phyloP scores from a whole-genome alignment of 2,888 invertebrate genomes.

The Lampropteryx suffumata region DNA sequence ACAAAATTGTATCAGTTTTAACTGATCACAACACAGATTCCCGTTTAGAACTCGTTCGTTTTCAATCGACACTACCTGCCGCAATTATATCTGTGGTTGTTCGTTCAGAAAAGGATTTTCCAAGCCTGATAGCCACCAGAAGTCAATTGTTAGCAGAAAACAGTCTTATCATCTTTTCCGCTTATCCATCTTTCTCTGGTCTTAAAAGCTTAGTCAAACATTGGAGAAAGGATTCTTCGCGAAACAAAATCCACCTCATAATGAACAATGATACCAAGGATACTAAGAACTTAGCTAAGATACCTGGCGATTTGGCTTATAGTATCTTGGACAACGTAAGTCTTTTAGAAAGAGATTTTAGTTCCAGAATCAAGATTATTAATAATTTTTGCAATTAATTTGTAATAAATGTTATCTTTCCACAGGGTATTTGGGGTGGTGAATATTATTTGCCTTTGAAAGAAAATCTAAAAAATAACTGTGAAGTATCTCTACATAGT shows the following conservation, averaged over 20 bases:
- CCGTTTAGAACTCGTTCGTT: slow-evolving; percentile 34
- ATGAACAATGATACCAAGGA: slow-evolving; percentile 27
- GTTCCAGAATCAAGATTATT: too few species aligned
- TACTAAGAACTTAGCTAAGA: slow-evolving; percentile 20
- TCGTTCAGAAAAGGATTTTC: slow-evolving; percentile 32
- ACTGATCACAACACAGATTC: slow-evolving; percentile 15
- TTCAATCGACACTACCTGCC: slow-evolving; percentile 22
- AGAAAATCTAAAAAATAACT: slow-evolving; percentile 10
- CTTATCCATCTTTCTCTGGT: slow-evolving; percentile 36
- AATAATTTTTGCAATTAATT: too few species aligned
- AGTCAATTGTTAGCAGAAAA: slow-evolving; percentile 25
- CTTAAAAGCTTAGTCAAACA: slow-evolving; percentile 36
- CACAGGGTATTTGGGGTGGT: slow-evolving; percentile 43
- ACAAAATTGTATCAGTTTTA: slow-evolving; percentile 12
- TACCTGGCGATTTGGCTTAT: slow-evolving; percentile 32
- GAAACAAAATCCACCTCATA: slow-evolving; percentile 36
- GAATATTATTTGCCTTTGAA: slow-evolving; percentile 40
- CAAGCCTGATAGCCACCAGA: slow-evolving; percentile 29
- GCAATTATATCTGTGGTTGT: slow-evolving; percentile 31
- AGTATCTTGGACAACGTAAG: slow-evolving; percentile 38
- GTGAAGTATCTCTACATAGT: slow-evolving; percentile 21
- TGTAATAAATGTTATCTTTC: slow-evolving; percentile 4
- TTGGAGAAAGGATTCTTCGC: slow-evolving; percentile 37
- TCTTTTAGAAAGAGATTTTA: too few species aligned
- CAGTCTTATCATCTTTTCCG: slow-evolving; percentile 36